A percentile compares a stretch with the other conserved stretches of the same genome.
Evolutionary conservation across 2,113 vertebrate species (phyloP).

Genomic region (Eurypyga helias): DNA sequence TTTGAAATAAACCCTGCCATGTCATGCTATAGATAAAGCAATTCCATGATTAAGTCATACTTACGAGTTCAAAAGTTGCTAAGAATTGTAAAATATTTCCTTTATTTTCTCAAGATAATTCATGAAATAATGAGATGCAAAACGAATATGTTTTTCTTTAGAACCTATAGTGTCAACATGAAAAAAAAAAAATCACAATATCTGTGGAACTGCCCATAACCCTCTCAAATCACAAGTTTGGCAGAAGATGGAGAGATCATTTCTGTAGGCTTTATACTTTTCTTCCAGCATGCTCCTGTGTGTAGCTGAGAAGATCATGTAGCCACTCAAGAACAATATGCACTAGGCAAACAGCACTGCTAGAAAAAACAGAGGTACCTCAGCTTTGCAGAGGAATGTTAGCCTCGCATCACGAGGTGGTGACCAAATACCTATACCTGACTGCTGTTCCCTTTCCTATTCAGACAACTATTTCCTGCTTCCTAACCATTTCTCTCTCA

Average conservation of each 20-base stretch:
- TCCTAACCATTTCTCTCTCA: not conserved
- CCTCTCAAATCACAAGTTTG: not conserved
- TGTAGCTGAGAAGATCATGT: not conserved
- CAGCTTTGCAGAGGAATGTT: not conserved
- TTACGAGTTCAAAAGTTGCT: not conserved
- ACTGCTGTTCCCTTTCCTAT: not conserved
- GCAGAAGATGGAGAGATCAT: not conserved
- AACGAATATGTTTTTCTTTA: not conserved
- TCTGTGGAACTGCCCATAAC: not conserved
- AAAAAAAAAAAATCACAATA: not conserved
- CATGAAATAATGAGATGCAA: not conserved
- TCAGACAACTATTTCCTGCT: not conserved
- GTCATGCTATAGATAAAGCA: not conserved
- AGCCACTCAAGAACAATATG: not conserved
- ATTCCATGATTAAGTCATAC: not conserved
- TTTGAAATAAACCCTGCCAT: slow-evolving; percentile 7
- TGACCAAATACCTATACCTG: not conserved
- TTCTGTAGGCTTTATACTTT: not conserved
- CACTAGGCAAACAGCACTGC: not conserved
- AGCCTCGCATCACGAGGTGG: not conserved
- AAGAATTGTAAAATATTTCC: not conserved
- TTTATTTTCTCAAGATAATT: not conserved
- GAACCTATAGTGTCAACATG: not conserved
- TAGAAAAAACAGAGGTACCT: not conserved
- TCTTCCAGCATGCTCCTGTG: not conserved